Percentiles rank a stretch among this genome's conserved stretches.
Evolutionary conservation across 2,113 vertebrate species (phyloP).

Genomic region (Syrrhaptes paradoxus): DNA sequence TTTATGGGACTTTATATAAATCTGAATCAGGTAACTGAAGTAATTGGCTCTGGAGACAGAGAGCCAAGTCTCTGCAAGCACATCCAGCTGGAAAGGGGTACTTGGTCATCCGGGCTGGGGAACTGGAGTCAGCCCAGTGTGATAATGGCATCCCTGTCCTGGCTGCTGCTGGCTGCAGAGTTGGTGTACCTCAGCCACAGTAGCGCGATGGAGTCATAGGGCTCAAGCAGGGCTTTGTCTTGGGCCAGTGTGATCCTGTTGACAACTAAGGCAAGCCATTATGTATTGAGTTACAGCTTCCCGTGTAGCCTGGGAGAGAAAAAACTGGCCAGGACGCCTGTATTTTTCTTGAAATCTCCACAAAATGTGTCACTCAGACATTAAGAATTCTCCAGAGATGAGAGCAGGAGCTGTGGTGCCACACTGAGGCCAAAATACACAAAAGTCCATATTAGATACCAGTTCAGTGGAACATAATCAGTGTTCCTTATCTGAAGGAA

Average conservation of each 20-base stretch:
- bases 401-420: background rate
- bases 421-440: background rate
- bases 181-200: background rate
- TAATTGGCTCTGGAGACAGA: background rate
- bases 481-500: background rate
- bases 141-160: background rate
- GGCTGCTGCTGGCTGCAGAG: background rate
- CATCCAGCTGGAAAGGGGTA: background rate
- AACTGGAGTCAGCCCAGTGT: background rate
- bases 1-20: background rate
- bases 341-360: conserved; percentile 1
- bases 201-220: background rate
- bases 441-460: background rate
- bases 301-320: background rate
- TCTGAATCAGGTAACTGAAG: background rate
- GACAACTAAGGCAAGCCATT: background rate
- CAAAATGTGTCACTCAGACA: background rate
- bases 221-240: background rate
- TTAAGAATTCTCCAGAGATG: background rate
- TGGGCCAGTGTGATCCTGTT: background rate
- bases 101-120: background rate
- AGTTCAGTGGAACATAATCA: background rate
- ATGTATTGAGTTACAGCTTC: background rate
- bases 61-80: background rate
- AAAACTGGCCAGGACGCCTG: background rate